These are phyloP conservation scores for Flexamia atlantica DNA, from an alignment of 2,888 invertebrate species.

Conservation along the genomic window DNA sequence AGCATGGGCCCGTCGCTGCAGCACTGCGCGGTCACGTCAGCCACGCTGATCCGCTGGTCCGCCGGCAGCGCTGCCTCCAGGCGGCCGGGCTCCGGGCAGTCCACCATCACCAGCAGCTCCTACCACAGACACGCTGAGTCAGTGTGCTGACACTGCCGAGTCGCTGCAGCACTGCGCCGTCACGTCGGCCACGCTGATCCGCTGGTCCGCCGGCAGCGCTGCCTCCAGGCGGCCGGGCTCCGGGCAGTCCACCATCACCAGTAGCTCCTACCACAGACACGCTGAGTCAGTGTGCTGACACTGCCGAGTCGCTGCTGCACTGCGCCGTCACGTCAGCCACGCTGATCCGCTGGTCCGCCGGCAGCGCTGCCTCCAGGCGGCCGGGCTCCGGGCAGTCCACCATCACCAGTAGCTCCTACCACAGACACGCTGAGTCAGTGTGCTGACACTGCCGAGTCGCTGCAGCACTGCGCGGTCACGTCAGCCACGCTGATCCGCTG, in stretches of 20 bases:
- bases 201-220: conserved; percentile 33
- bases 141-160: conserved; percentile 9
- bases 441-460: conserved; percentile 14
- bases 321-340: conserved; percentile 44
- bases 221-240: conserved; percentile 40
- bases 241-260: conserved; percentile 61
- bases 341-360: conserved; percentile 32
- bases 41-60: conserved; percentile 30
- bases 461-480: conserved; percentile 49
- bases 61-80: conserved; percentile 33
- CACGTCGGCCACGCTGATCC: conserved; percentile 25
- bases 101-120: conserved; percentile 60
- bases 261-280: conserved; percentile 57
- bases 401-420: conserved; percentile 60
- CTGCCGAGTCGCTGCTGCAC: conserved; percentile 30
- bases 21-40: conserved; percentile 50
- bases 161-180: conserved; percentile 49
- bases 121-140: too few species aligned
- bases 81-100: conserved; percentile 53
- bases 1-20: conserved; percentile 28
- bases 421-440: too few species aligned
- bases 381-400: conserved; percentile 59
- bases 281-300: too few species aligned
- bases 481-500: conserved; percentile 17
- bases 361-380: conserved; percentile 16